These are phyloP conservation scores for Chelonia mydas DNA, from an alignment of 2,797 vertebrate species.

Conservation along the genomic window DNA sequence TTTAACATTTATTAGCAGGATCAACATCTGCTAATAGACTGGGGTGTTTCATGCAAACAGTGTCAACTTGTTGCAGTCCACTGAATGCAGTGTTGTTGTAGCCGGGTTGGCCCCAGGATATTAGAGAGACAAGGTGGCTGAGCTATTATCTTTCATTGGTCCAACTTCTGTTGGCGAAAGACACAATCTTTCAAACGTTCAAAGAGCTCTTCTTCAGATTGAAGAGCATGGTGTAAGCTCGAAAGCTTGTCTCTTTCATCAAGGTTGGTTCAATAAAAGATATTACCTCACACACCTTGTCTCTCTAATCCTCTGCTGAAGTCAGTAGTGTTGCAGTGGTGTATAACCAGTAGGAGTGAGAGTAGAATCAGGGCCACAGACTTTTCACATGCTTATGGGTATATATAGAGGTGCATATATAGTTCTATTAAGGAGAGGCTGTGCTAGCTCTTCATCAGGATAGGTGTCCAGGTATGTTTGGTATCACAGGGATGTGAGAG, in stretches of 20 bases:
- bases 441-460: background rate
- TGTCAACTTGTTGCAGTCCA: background rate
- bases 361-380: background rate
- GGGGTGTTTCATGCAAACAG: background rate
- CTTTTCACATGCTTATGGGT: background rate
- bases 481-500: background rate
- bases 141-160: background rate
- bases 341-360: conserved; percentile 17
- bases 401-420: background rate
- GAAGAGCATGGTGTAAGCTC: background rate
- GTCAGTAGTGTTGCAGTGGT: background rate
- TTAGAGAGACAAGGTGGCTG: background rate
- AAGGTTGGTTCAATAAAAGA: background rate
- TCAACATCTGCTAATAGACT: background rate
- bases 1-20: background rate
- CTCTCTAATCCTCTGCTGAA: background rate
- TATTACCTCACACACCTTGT: background rate
- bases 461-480: background rate
- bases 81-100: background rate
- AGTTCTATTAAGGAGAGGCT: background rate
- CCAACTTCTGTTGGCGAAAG: background rate
- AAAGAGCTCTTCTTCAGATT: background rate
- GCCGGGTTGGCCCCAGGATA: background rate
- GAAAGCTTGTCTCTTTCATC: background rate
- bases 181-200: background rate